These are phyloP conservation scores for Pyralis farinalis DNA, from an alignment of 2,888 invertebrate genomes.

Conservation along the genomic window DNA sequence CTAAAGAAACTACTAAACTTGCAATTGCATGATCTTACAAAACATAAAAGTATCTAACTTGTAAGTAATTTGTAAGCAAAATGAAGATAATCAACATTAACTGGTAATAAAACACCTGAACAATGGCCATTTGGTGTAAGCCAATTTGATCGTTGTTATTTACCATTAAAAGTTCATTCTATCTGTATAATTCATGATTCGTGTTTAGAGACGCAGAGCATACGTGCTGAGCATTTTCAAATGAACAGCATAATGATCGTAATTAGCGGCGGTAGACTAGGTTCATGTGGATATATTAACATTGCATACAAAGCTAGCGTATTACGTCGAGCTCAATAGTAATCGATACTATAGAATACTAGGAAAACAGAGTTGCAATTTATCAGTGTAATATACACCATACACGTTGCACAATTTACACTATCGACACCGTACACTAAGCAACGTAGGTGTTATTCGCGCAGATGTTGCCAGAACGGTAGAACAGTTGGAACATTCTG, in stretches of 20 bases:
- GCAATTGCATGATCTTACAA: no score
- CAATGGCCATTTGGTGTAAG: no score
- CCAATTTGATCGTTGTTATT: no score
- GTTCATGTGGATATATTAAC: slow-evolving; percentile 32
- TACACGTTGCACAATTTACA: slow-evolving; percentile 1
- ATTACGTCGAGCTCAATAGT: neutral
- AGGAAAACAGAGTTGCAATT: no score
- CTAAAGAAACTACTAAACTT: no score
- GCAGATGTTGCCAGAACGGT: slow-evolving; percentile 67
- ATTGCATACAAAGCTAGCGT: slow-evolving; percentile 22
- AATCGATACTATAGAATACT: no score
- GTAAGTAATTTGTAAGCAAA: no score
- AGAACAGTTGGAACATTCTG: slow-evolving; percentile 49
- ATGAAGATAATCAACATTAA: no score
- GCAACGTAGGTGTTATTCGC: slow-evolving; percentile 60
- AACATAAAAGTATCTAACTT: no score
- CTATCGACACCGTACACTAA: slow-evolving; percentile 43
- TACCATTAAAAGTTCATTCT: no score
- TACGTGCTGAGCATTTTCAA: neutral
- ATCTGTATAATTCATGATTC: no score
- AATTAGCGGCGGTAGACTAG: slow-evolving; percentile 24
- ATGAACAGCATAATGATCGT: slow-evolving; percentile 19
- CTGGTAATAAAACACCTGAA: no score
- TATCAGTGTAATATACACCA: neutral
- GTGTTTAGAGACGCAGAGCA: neutral